These are phyloP conservation scores for Otocyon megalotis DNA, from an alignment of 2,113 vertebrate genomes.

Conservation along the genomic window DNA sequence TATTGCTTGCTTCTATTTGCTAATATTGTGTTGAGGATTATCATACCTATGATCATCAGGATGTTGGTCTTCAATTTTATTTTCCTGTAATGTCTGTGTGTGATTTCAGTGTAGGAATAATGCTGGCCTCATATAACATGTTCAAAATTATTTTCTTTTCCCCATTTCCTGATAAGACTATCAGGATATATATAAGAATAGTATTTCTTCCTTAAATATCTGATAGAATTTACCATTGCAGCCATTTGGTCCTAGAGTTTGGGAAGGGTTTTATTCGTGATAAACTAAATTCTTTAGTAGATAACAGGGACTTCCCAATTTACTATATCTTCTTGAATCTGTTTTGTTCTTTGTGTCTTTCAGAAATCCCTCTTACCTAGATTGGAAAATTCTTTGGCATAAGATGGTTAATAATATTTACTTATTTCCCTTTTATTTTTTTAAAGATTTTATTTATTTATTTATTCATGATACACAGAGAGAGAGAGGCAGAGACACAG, in stretches of 20 bases:
- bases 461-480: too few relatives aligned
- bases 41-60: background rate
- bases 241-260: background rate
- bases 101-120: background rate
- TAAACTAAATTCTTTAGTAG: background rate
- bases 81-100: background rate
- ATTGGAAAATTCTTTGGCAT: background rate
- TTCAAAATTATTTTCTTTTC: background rate
- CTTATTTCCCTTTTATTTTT: constrained; percentile 5
- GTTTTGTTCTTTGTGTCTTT: background rate
- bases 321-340: background rate
- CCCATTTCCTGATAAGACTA: background rate
- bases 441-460: too few relatives aligned
- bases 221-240: background rate
- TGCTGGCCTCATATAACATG: background rate
- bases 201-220: background rate
- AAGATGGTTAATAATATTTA: background rate
- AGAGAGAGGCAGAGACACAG: too few relatives aligned
- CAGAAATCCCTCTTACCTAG: background rate
- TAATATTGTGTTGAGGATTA: background rate
- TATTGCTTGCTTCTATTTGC: background rate
- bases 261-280: background rate
- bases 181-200: too few relatives aligned
- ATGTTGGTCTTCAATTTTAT: background rate
- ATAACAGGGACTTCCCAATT: background rate